Evolutionary conservation across 2,888 invertebrate genomes (phyloP).

Genomic region (Cactoblastis cactorum): DNA sequence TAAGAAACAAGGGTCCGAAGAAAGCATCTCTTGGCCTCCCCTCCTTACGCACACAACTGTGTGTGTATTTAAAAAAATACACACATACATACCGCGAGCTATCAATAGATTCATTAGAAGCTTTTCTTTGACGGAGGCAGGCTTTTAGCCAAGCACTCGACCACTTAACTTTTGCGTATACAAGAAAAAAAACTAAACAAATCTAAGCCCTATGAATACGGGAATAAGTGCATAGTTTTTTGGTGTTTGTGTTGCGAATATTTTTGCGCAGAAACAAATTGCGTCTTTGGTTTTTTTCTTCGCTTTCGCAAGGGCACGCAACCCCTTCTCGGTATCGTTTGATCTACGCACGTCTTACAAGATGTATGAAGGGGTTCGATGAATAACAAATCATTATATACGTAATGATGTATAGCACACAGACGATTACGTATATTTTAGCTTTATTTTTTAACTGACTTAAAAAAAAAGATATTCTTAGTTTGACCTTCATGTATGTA

Average conservation of each 20-base stretch:
- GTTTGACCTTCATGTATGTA: too few relatives aligned
- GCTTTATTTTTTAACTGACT: too few relatives aligned
- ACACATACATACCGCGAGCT: conserved; percentile 57
- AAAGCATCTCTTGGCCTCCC: conserved; percentile 76
- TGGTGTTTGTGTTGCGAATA: conserved; percentile 20
- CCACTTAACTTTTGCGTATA: conserved; percentile 34
- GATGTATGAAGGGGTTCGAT: conserved; percentile 31
- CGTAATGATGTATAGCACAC: conserved; percentile 6
- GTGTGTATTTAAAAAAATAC: conserved; percentile 62
- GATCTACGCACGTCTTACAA: conserved; percentile 42
- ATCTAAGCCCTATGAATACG: conserved; percentile 33
- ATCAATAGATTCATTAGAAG: conserved; percentile 78
- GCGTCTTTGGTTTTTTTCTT: conserved; percentile 70
- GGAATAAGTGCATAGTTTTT: conserved; percentile 17
- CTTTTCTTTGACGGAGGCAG: conserved; percentile 72
- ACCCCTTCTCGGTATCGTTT: conserved; percentile 29
- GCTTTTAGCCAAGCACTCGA: conserved; percentile 63
- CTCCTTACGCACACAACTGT: conserved; percentile 60
- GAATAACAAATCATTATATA: conserved; percentile 18
- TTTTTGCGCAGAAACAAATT: conserved; percentile 60
- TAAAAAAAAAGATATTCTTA: too few relatives aligned
- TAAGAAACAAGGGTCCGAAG: conserved; percentile 74
- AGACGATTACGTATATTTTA: too few relatives aligned
- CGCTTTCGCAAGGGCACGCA: conserved; percentile 45
- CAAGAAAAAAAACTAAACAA: conserved; percentile 22